Conservation (phyloP, 2,888 invertebrate genomes). For the Ormyrus nitidulus region DNA sequence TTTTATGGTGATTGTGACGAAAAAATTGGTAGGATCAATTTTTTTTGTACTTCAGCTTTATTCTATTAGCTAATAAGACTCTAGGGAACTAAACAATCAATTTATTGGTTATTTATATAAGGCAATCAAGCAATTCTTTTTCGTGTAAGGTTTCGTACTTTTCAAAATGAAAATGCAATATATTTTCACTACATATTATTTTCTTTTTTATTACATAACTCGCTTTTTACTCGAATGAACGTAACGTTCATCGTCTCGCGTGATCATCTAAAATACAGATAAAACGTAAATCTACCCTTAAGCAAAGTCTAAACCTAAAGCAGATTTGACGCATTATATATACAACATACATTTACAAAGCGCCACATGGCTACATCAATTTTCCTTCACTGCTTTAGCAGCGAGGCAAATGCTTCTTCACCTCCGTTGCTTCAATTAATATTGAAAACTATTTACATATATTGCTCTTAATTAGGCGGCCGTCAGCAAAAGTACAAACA, state of each 20-base stretch:
- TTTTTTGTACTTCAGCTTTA: no score
- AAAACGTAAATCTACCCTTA: conserved; percentile 49
- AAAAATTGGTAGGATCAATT: no score
- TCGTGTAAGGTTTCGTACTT: no score
- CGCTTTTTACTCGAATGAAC: conserved; percentile 42
- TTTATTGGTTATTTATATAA: no score
- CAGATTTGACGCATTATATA: conserved; percentile 49
- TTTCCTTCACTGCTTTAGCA: conserved; percentile 1
- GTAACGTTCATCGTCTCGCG: conserved; percentile 13
- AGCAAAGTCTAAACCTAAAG: conserved; percentile 30
- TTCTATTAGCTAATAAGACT: no score
- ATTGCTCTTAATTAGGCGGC: conserved; percentile 14
- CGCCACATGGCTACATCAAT: conserved; percentile 50
- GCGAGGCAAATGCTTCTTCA: conserved; percentile 1
- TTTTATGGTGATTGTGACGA: no score
- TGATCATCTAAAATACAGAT: conserved; percentile 19
- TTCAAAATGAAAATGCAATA: no score
- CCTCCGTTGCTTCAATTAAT: conserved; percentile 21
- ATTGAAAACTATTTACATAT: conserved; percentile 54
- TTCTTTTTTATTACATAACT: conserved; percentile 43
- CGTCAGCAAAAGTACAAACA: conserved; percentile 32
- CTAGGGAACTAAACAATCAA: no score
- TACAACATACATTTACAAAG: conserved; percentile 55
- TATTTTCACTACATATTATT: neutral
- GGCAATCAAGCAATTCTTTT: no score